A percentile compares a stretch with the other conserved stretches of the same genome.
Conservation (phyloP, 2,113 vertebrate genomes). For the Arenaria interpres region DNA sequence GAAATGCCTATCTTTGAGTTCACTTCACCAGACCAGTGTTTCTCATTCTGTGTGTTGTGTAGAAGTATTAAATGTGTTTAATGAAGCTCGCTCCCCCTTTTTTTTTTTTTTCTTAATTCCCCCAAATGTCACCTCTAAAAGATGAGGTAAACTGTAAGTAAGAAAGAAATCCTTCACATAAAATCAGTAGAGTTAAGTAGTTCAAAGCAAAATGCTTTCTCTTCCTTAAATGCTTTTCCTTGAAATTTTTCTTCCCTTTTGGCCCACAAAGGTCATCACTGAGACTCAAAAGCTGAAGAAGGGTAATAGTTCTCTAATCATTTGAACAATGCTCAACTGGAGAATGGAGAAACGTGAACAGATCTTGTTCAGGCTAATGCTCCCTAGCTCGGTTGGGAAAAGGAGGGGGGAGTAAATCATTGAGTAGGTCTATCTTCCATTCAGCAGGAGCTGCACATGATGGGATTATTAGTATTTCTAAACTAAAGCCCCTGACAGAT, state of each 20-base stretch:
- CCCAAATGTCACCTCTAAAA: not conserved
- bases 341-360: not conserved
- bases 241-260: not conserved
- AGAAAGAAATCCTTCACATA: not conserved
- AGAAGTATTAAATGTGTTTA: not conserved
- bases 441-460: constrained; percentile 59
- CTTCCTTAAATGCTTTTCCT: not conserved
- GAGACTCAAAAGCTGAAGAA: not conserved
- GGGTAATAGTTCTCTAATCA: not conserved
- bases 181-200: not conserved
- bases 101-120: not conserved
- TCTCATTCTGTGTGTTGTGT: not conserved
- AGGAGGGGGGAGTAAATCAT: constrained; percentile 24
- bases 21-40: not conserved
- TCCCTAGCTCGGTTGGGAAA: not conserved
- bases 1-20: not conserved
- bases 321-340: not conserved
- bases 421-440: constrained; percentile 59
- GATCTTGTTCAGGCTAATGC: not conserved
- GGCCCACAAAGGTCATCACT: not conserved
- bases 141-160: not conserved
- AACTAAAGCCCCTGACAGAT: constrained; percentile 64
- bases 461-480: constrained; percentile 61
- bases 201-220: not conserved
- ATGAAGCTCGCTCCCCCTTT: not conserved